Conservation (phyloP, 2,888 invertebrate genomes). For the Diploptera punctata region DNA sequence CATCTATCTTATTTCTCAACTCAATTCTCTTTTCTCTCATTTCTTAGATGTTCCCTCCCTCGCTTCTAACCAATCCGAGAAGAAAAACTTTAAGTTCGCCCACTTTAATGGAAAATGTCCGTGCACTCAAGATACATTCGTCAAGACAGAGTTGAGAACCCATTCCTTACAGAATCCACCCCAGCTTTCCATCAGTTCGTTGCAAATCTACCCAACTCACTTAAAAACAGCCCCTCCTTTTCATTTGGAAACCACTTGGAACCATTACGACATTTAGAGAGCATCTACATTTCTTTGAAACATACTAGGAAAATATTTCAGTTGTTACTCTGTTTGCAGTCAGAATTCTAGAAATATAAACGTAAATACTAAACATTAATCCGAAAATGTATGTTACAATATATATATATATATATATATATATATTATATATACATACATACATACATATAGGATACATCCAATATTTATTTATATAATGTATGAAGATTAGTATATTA, state of each 20-base stretch:
- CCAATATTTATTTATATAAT: too few relatives aligned
- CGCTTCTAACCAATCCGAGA: conserved; percentile 3
- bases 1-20: conserved; percentile 9
- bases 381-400: too few relatives aligned
- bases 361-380: too few relatives aligned
- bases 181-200: neutral
- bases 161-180: conserved; percentile 5
- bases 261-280: conserved; percentile 14
- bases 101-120: conserved; percentile 26
- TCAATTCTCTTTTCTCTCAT: neutral
- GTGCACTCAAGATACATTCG: conserved; percentile 22
- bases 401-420: too few relatives aligned
- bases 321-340: neutral
- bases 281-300: conserved; percentile 16
- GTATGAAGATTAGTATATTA: too few relatives aligned
- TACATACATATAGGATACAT: too few relatives aligned
- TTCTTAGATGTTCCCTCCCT: neutral
- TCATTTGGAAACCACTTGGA: conserved; percentile 27
- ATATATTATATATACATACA: too few relatives aligned
- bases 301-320: conserved; percentile 10
- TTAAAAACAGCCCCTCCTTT: conserved; percentile 21
- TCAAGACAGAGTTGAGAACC: neutral
- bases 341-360: neutral
- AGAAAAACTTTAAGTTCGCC: conserved; percentile 7
- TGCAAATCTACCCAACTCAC: conserved; percentile 14